These are phyloP conservation scores for Lindbergichthys nudifrons DNA, from an alignment of 2,797 vertebrate genomes.

Conservation along the genomic window DNA sequence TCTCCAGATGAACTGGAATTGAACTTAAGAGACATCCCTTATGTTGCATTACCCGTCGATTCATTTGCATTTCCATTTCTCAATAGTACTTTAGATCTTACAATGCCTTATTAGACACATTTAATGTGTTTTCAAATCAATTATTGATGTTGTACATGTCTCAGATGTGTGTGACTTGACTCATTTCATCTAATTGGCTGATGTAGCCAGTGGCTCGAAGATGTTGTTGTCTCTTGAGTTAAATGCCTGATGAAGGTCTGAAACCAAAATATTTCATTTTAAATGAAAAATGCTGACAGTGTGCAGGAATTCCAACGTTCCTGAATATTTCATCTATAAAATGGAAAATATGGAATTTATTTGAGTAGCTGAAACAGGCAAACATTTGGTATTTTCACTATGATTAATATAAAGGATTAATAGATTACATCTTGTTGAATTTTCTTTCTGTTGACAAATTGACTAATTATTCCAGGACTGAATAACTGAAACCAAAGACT, in stretches of 20 bases:
- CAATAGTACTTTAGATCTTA: neutral
- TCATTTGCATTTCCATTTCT: neutral
- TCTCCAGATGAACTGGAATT: neutral
- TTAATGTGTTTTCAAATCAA: neutral
- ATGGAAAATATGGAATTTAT: neutral
- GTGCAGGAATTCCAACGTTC: neutral
- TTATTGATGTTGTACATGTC: neutral
- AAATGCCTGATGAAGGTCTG: neutral
- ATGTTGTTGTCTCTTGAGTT: neutral
- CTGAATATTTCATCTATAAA: neutral
- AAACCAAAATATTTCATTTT: neutral
- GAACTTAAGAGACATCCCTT: neutral
- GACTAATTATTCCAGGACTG: neutral
- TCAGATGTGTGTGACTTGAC: conserved; percentile 5
- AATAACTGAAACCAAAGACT: neutral
- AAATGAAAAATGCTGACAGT: neutral
- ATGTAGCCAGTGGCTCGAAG: neutral
- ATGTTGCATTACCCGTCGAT: neutral
- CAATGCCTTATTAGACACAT: neutral
- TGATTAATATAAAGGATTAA: neutral
- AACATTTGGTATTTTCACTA: neutral
- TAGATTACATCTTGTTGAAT: neutral
- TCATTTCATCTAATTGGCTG: neutral
- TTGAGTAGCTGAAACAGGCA: neutral
- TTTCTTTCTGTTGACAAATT: neutral